Base-by-base conservation (phyloP, 2,797 vertebrate genomes). In the Sandelia bainsii region DNA sequence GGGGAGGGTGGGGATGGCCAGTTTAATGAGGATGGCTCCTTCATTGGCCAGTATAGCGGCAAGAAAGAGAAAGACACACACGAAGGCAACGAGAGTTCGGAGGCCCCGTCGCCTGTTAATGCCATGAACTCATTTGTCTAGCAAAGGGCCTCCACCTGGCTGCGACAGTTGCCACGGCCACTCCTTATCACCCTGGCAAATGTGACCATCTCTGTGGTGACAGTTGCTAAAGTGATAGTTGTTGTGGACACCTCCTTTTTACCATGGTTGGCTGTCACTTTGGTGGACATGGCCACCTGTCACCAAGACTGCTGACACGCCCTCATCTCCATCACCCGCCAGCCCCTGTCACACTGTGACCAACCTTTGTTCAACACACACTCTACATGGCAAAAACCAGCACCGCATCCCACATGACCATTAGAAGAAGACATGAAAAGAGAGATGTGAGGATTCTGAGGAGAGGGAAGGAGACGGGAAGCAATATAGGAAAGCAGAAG, bases 111-210 rank as follows among this genome's bases (percentile, higher is more conserved):
- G 86, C 98, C 98, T 2, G 96, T 99, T 92, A 99, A 99, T 48
- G 98, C 98, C 89, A 99, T 99, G 97, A 99, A 99, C 95, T 99
- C 98, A 8, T 99, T 99, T 78, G 97, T 99, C 92, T 99, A 96
- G 92, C 61, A 2, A 61, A 45, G 67, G 57, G 44, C 13, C 11
- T 6, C 13, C 8, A 65, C 78, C 66, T 32, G 74, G 58, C 68
- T 69, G 67, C 56, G 20, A 69, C 20, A 4, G 40, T 77, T 10
- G 64, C 80, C 57, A 37, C 13, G 34, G 75, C 79, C 79, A 68
- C 79, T 52, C 69, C 62, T 66, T 20, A 79, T 89, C 84, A 79
- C 86, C 85, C 63, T 82, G 73, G 84, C 84, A 89, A 89, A 74
- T 79, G 84, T 87, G 72, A 85, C 80, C 83, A 85, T 67, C 58